These are phyloP conservation scores for Acanthisitta chloris DNA, from an alignment of 2,113 vertebrate species.

Conservation along the genomic window DNA sequence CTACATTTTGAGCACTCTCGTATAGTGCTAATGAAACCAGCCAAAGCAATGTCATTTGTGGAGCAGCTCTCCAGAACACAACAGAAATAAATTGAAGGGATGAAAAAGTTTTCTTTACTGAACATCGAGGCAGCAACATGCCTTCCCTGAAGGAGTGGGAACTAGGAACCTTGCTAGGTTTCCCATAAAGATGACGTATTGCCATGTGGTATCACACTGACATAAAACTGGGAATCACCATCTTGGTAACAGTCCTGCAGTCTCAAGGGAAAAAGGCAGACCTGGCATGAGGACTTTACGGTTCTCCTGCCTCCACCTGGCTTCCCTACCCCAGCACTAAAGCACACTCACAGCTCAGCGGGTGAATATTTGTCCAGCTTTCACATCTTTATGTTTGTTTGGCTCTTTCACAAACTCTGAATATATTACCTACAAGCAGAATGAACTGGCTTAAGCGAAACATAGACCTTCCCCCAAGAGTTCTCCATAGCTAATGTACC, in stretches of 20 bases:
- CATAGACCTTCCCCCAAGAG: background rate
- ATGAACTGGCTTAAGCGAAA: background rate
- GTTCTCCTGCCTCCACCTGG: background rate
- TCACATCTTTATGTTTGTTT: background rate
- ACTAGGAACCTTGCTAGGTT: background rate
- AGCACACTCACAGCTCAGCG: background rate
- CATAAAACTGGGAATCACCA: background rate
- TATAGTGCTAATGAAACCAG: background rate
- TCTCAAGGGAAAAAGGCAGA: background rate
- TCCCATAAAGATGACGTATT: background rate
- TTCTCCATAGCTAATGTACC: background rate
- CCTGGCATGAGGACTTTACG: background rate
- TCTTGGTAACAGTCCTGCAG: background rate
- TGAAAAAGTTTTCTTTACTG: background rate
- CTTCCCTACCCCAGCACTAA: background rate
- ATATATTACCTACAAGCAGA: background rate
- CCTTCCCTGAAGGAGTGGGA: background rate
- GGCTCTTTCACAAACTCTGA: background rate
- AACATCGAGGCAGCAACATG: background rate
- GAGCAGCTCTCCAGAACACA: background rate
- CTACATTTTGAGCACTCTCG: background rate
- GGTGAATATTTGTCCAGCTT: background rate
- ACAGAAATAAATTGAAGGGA: background rate
- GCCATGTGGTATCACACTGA: background rate
- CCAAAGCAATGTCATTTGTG: background rate